Conservation (phyloP, 2,797 vertebrate genomes). For the Bradypus variegatus region DNA sequence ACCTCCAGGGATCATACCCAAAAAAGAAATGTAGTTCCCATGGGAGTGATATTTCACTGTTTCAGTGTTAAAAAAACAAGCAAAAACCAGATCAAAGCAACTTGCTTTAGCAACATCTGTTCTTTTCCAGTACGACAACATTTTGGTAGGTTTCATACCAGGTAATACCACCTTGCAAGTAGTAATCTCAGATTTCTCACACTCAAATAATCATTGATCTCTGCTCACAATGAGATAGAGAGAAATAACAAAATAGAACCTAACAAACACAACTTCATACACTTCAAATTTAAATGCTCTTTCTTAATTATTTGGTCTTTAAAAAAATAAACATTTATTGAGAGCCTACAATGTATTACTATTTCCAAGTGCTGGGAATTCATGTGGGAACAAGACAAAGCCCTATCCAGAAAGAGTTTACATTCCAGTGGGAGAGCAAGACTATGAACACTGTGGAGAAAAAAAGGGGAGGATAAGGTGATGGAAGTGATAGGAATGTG, state of each 20-base stretch:
- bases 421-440: rapidly evolving
- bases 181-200: background rate
- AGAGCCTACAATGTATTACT: background rate
- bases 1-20: background rate
- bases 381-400: background rate
- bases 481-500: background rate
- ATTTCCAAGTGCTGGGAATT: background rate
- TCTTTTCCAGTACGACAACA: background rate
- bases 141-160: background rate
- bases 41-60: background rate
- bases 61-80: background rate
- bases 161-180: background rate
- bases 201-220: background rate
- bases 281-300: background rate
- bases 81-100: background rate
- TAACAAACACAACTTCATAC: background rate
- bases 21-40: background rate
- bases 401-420: background rate
- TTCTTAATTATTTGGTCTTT: background rate
- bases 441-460: too few species aligned
- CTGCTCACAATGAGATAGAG: background rate
- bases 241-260: background rate
- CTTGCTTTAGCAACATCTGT: background rate
- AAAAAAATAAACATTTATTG: background rate
- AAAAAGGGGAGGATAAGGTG: background rate